Evolutionary conservation across 2,113 vertebrate genomes (phyloP).

Genomic region (Grammomys surdaster): DNA sequence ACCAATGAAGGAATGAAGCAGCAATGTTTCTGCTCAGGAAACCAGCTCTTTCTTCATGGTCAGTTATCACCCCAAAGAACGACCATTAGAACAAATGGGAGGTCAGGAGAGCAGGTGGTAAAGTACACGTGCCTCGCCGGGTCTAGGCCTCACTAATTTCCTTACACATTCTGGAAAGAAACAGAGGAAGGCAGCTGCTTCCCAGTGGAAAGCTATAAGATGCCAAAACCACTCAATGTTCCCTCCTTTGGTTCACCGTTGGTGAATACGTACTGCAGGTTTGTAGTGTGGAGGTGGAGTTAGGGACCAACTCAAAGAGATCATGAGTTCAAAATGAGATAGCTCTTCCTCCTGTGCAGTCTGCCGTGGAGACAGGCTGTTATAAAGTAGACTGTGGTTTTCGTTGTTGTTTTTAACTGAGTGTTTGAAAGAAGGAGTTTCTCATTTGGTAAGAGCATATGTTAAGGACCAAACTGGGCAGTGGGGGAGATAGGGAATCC

Average conservation of each 20-base stretch:
- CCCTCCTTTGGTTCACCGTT: neutral
- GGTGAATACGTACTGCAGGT: neutral
- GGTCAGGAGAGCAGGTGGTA: neutral
- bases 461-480: neutral
- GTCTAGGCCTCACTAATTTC: neutral
- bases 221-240: neutral
- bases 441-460: neutral
- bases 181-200: neutral
- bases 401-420: neutral
- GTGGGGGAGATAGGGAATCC: neutral
- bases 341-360: neutral
- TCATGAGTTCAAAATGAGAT: neutral
- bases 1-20: neutral
- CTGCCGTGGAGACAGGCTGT: neutral
- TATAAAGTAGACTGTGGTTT: neutral
- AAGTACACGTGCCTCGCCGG: neutral
- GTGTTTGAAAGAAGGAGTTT: neutral
- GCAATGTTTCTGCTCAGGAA: neutral
- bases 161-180: neutral
- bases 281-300: neutral
- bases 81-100: neutral
- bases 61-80: neutral
- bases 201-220: neutral
- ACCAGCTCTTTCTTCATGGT: neutral
- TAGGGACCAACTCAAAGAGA: neutral